A percentile compares a stretch with the other conserved stretches of the same genome.
Conservation (phyloP, 2,888 invertebrate genomes). For the Linnaemya vulpina region DNA sequence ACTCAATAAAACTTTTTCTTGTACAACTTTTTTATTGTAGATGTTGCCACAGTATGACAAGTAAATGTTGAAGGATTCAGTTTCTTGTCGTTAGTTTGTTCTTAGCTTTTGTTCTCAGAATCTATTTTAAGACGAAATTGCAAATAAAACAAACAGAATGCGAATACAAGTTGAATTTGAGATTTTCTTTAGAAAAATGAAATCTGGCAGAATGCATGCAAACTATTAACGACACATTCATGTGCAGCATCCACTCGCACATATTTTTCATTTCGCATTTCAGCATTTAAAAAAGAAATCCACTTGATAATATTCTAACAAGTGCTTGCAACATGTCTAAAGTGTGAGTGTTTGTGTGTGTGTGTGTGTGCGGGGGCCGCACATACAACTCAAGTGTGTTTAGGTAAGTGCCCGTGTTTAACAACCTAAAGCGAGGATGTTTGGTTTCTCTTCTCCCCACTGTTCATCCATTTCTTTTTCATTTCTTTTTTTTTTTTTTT, state of each 20-base stretch:
- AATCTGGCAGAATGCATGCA: neutral
- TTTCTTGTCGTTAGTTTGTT: neutral
- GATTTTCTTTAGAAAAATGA: neutral
- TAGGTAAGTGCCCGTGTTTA: constrained; percentile 18
- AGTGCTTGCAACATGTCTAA: constrained; percentile 28
- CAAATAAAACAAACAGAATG: neutral
- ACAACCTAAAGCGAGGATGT: neutral
- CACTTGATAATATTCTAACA: constrained; percentile 30
- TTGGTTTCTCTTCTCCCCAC: neutral
- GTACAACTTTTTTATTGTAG: neutral
- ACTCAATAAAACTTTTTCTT: no score
- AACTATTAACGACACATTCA: neutral
- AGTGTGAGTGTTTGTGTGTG: neutral
- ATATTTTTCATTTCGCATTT: constrained; percentile 2
- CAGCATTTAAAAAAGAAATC: neutral
- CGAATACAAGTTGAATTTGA: neutral
- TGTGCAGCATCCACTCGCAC: neutral
- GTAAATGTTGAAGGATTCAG: neutral
- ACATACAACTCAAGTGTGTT: constrained; percentile 12
- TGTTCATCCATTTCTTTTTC: neutral
- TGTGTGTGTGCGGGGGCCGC: neutral
- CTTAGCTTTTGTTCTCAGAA: constrained; percentile 10
- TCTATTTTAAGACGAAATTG: constrained; percentile 27
- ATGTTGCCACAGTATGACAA: neutral
- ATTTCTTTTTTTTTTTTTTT: neutral